phyloP scores from a whole-genome alignment of 2,888 invertebrate species.

The Polyommatus icarus region DNA sequence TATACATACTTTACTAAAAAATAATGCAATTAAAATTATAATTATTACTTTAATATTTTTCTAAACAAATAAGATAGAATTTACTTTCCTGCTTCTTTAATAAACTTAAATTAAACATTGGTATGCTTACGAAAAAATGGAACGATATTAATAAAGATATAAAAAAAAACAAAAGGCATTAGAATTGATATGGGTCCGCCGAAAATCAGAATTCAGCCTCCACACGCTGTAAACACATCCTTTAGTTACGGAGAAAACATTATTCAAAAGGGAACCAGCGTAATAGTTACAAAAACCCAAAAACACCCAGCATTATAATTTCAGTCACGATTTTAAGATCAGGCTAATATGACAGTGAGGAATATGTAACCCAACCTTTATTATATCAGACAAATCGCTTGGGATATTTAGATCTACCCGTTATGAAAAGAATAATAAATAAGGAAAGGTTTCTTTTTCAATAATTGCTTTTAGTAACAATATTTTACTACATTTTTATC shows the following conservation, averaged over 20 bases:
- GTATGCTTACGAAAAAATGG: neutral
- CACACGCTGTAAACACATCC: conserved; percentile 10
- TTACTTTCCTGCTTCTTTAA: too few relatives aligned
- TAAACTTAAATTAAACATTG: too few relatives aligned
- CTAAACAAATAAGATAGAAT: too few relatives aligned
- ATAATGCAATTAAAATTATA: neutral
- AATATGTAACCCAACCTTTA: conserved; percentile 9
- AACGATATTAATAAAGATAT: neutral
- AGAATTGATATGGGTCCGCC: neutral
- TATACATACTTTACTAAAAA: too few relatives aligned
- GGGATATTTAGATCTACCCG: neutral
- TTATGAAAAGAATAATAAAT: conserved; percentile 18
- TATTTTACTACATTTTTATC: too few relatives aligned
- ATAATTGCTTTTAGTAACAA: neutral
- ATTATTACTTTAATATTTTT: neutral
- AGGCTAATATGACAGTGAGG: conserved; percentile 23
- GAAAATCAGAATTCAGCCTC: neutral
- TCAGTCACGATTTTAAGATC: conserved; percentile 29
- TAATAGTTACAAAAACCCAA: conserved; percentile 1
- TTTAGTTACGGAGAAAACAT: conserved; percentile 12
- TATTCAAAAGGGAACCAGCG: neutral
- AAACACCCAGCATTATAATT: conserved; percentile 12
- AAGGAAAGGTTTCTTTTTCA: neutral
- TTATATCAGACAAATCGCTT: conserved; percentile 23
- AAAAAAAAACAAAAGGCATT: neutral